Percentiles rank a stretch among this genome's conserved stretches.
Conservation (phyloP, 1,140 invertebrate genomes). For the Diorhabda sublineata region DNA sequence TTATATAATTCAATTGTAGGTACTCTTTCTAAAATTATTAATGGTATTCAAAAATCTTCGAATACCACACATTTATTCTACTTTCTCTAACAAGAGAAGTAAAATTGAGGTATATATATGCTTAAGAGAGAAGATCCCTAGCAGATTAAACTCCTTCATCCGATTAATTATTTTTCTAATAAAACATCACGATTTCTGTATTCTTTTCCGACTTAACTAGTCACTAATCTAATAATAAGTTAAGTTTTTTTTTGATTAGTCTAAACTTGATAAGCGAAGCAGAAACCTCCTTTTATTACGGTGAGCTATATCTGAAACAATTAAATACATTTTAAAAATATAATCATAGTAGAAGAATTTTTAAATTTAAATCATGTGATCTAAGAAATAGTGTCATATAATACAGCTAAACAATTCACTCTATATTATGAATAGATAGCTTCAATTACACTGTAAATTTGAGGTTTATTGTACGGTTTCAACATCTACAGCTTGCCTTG, state of each 20-base stretch:
- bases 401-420: too few relatives aligned
- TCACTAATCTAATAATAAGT: slow-evolving; percentile 33
- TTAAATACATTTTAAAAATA: too few relatives aligned
- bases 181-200: slow-evolving; percentile 32
- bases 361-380: too few relatives aligned
- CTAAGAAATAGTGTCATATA: too few relatives aligned
- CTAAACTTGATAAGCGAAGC: slow-evolving; percentile 31
- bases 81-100: slow-evolving; percentile 23
- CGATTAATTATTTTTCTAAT: slow-evolving; percentile 13
- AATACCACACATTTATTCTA: slow-evolving; percentile 24
- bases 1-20: slow-evolving; percentile 23
- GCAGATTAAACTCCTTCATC: slow-evolving; percentile 2
- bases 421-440: too few relatives aligned
- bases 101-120: slow-evolving; percentile 30
- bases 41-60: slow-evolving; percentile 30
- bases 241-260: slow-evolving; percentile 27
- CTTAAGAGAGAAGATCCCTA: slow-evolving; percentile 16
- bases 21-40: slow-evolving; percentile 25
- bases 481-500: too few relatives aligned
- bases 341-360: too few relatives aligned
- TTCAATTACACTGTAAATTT: too few relatives aligned
- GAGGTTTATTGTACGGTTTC: too few relatives aligned
- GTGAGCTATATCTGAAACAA: slow-evolving; percentile 25
- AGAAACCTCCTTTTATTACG: slow-evolving; percentile 21
- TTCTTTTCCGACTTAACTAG: slow-evolving; percentile 29